Evolutionary conservation across 2,888 invertebrate genomes (phyloP), one percentile per base, ranked within the genome.

Genomic region (Aspidiotus rigidus): DNA sequence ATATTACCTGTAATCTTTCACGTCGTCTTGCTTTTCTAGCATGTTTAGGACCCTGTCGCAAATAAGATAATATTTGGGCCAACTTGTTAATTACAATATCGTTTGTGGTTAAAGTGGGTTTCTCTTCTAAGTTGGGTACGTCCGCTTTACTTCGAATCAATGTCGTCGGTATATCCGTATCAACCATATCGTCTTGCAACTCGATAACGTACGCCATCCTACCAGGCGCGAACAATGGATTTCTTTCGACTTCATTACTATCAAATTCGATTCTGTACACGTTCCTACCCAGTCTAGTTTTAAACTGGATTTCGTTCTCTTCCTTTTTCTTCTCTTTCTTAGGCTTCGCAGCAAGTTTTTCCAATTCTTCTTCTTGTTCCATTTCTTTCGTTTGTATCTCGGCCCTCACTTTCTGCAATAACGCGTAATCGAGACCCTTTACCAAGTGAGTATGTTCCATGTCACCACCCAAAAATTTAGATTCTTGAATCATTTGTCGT

Each of bases 391-490:
- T 80, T 70, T 81, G 80, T 72, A 97, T 93, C 79, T 99, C 98
- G 73, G 94, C 94, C 61, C 96, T 71, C 2, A 76, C 93, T 83
- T 98, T 92, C 76, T 94, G 93, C 70, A 95, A 79, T 64, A 95
- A 79, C 0, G 94, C 93, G 78, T 92, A 95, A 83, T 95, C 95
- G 62, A 86, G 80, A 75, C 94, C 99, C 81, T 99, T 99, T 74
- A 99, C 99, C 83, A 99, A 94, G 81, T 99, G 99, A 77, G 99
- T 99, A 76, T 99, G 99, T 76, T 99, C 97, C 92, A 99, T 97
- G 79, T 99, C 99, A 84, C 99, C 99, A 78, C 99, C 99, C 81
- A 99, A 92, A 80, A 95, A 99, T 80, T 99, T 99, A 0, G 99
- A 99, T 80, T 99, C 98, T 82, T 90, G 83, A 77, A 99, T 99